phyloP scores from a whole-genome alignment of 1,140 invertebrate species.

The Ruditapes philippinarum region DNA sequence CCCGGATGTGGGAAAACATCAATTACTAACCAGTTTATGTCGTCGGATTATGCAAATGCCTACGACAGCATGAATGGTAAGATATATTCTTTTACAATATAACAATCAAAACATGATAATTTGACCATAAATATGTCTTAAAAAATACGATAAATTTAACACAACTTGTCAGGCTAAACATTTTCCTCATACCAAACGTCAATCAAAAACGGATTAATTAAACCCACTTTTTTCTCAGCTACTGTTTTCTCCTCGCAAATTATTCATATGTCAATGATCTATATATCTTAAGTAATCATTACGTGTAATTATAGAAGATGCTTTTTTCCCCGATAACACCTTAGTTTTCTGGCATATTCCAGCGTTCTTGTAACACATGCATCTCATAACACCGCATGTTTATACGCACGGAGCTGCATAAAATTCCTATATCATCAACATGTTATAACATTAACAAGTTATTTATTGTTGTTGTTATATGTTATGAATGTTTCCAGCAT shows the following conservation, averaged over 20 bases:
- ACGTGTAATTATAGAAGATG: neutral
- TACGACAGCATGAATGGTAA: slow-evolving; percentile 90
- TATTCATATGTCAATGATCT: neutral
- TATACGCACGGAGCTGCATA: neutral
- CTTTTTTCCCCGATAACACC: neutral
- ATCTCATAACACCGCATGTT: neutral
- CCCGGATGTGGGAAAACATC: slow-evolving; percentile 95
- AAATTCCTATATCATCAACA: neutral
- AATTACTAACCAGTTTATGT: slow-evolving; percentile 96
- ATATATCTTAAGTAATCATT: neutral
- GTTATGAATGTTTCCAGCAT: no score
- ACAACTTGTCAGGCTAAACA: no score
- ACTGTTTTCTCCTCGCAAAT: no score
- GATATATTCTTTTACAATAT: no score
- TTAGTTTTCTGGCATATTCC: neutral
- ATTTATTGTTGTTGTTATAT: no score
- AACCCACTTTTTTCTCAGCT: no score
- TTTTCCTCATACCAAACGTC: no score
- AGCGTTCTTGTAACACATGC: neutral
- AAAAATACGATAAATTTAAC: no score
- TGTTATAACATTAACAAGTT: neutral
- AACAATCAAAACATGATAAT: no score
- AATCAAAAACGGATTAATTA: no score
- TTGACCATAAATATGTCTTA: no score
- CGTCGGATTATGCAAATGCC: slow-evolving; percentile 96